Evolutionary conservation across 1,140 invertebrate species (phyloP).

Genomic region (Nebria ingens): DNA sequence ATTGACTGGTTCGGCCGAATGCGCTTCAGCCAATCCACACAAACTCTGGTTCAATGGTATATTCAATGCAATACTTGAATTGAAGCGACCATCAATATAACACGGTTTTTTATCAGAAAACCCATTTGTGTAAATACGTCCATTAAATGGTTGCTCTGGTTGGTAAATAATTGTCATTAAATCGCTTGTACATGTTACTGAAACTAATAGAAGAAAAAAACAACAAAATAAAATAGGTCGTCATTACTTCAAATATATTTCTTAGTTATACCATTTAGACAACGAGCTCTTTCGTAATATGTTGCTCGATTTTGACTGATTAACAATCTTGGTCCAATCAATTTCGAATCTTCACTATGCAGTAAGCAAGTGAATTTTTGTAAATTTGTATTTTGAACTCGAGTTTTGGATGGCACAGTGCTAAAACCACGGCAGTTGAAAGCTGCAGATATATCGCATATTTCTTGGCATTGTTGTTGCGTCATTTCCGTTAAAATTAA

Average conservation of each 20-base stretch:
- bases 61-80: constrained; percentile 5
- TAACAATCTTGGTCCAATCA: constrained; percentile 37
- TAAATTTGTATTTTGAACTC: background rate
- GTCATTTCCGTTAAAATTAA: constrained; percentile 19
- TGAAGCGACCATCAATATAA: constrained; percentile 30
- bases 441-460: constrained; percentile 21
- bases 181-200: constrained; percentile 42
- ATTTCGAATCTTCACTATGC: constrained; percentile 40
- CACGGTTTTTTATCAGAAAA: constrained; percentile 42
- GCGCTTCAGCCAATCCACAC: constrained; percentile 13
- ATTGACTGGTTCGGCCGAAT: constrained; percentile 16
- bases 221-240: background rate
- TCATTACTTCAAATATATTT: constrained; percentile 12
- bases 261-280: constrained; percentile 41
- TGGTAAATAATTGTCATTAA: constrained; percentile 44
- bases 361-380: constrained; percentile 32
- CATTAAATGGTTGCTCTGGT: constrained; percentile 44
- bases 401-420: constrained; percentile 11
- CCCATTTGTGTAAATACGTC: constrained; percentile 49
- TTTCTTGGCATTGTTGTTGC: constrained; percentile 26
- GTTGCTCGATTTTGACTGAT: constrained; percentile 25
- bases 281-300: constrained; percentile 39
- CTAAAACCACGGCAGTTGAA: constrained; percentile 30
- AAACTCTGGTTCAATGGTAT: constrained; percentile 9
- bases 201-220: constrained; percentile 35